Conservation (phyloP, 2,888 invertebrate genomes). For the Lasioglossum leucozonium region DNA sequence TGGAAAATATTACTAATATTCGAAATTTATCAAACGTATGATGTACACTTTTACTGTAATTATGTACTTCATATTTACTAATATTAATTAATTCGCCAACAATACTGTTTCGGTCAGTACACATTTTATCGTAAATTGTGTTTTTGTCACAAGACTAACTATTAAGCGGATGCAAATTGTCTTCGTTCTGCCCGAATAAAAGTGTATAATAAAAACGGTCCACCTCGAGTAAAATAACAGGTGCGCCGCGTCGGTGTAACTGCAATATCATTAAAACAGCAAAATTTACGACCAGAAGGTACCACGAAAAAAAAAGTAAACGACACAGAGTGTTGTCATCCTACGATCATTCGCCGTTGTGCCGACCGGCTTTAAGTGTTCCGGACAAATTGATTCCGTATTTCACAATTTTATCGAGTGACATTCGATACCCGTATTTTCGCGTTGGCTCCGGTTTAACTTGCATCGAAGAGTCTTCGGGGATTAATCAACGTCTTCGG, state of each 20-base stretch:
- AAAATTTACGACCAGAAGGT: neutral
- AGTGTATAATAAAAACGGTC: neutral
- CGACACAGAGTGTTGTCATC: neutral
- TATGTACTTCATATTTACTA: too few relatives aligned
- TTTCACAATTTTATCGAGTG: conserved; percentile 3
- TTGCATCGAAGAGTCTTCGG: conserved; percentile 33
- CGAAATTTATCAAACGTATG: too few relatives aligned
- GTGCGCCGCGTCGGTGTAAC: neutral
- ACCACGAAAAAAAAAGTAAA: neutral
- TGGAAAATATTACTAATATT: too few relatives aligned
- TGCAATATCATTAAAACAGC: neutral
- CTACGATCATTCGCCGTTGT: neutral
- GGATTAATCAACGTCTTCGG: conserved; percentile 59
- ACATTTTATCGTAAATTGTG: neutral
- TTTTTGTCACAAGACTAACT: neutral
- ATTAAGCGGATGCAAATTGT: neutral
- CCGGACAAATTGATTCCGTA: conserved; percentile 1
- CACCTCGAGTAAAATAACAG: neutral
- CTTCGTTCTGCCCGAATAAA: neutral
- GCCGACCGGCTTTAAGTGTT: neutral
- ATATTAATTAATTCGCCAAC: neutral
- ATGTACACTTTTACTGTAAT: too few relatives aligned
- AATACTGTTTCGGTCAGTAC: neutral
- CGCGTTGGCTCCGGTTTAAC: conserved; percentile 5
- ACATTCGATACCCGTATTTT: neutral